Evolutionary conservation across 2,797 vertebrate species (phyloP).

Genomic region (Enteromius radiatus): DNA sequence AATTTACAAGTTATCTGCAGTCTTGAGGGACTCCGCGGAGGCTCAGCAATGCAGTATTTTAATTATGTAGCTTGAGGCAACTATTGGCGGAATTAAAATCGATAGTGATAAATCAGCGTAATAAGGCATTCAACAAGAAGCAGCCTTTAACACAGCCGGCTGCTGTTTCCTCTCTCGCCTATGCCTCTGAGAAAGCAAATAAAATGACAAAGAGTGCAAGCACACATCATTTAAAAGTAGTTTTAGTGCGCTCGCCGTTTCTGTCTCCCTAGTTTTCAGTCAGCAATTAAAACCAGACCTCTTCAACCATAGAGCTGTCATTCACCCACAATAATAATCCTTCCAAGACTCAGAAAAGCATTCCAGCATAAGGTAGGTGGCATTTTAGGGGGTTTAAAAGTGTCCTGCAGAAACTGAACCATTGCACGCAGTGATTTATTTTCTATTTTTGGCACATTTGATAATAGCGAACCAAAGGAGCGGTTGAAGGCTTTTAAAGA

Average conservation of each 20-base stretch:
- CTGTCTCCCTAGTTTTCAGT: conserved; percentile 62
- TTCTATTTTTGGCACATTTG: conserved; percentile 15
- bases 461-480: conserved; percentile 7
- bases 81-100: conserved; percentile 69
- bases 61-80: conserved; percentile 70
- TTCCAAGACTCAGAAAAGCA: not conserved
- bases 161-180: conserved; percentile 49
- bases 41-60: conserved; percentile 68
- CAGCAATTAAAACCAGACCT: conserved; percentile 63
- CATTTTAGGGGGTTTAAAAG: conserved; percentile 27
- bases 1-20: conserved; percentile 66
- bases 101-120: conserved; percentile 75
- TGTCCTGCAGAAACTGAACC: conserved; percentile 19
- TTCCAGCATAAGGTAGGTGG: conserved; percentile 13
- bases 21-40: conserved; percentile 60
- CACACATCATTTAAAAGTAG: conserved; percentile 42
- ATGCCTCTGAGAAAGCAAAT: not conserved
- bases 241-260: conserved; percentile 53
- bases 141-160: conserved; percentile 60
- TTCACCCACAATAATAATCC: conserved; percentile 31
- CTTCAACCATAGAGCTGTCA: conserved; percentile 34
- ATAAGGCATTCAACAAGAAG: conserved; percentile 71
- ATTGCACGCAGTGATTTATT: conserved; percentile 20
- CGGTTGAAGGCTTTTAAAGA: not conserved
- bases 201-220: conserved; percentile 53